A percentile compares a stretch with the other conserved stretches of the same genome.
Evolutionary conservation across 30 jellyfish, hydroid and myxozoan species (phyloP).

Genomic region (Hydractinia symbiolongicarpus): DNA sequence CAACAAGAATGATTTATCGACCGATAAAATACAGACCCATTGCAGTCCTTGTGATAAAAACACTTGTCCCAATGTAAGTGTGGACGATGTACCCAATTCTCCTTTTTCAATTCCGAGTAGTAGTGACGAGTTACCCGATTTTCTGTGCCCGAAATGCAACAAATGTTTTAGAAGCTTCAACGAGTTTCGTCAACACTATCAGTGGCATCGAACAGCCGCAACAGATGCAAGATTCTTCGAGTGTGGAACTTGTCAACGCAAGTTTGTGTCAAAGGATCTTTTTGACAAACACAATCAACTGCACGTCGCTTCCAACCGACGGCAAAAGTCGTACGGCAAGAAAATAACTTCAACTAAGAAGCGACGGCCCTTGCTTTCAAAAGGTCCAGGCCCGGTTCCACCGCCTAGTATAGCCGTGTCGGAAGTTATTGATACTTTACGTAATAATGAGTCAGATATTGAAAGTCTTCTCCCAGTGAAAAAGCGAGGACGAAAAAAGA

Average conservation of each 20-base stretch:
- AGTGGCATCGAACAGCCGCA: background rate
- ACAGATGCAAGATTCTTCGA: background rate
- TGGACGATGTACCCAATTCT: background rate
- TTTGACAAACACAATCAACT: constrained; percentile 17
- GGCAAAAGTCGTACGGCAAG: constrained; percentile 10
- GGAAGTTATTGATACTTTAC: background rate
- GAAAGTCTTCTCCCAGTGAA: background rate
- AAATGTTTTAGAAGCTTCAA: background rate
- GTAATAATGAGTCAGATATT: background rate
- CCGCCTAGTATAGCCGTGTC: background rate
- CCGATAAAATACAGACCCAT: no score
- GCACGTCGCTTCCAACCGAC: constrained; percentile 25
- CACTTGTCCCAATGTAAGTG: background rate
- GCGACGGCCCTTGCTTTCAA: background rate
- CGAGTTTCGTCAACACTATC: constrained; percentile 9
- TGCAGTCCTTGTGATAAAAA: no score
- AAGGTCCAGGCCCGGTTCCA: background rate
- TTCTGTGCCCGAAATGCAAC: constrained; percentile 7
- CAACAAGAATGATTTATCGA: no score
- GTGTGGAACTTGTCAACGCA: constrained; percentile 30
- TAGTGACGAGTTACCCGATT: background rate
- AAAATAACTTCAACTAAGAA: background rate
- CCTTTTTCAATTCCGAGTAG: no score
- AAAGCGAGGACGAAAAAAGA: background rate
- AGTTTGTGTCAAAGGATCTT: constrained; percentile 17